phyloP scores from a whole-genome alignment of 2,797 vertebrate species.

The Tragopan temminckii region DNA sequence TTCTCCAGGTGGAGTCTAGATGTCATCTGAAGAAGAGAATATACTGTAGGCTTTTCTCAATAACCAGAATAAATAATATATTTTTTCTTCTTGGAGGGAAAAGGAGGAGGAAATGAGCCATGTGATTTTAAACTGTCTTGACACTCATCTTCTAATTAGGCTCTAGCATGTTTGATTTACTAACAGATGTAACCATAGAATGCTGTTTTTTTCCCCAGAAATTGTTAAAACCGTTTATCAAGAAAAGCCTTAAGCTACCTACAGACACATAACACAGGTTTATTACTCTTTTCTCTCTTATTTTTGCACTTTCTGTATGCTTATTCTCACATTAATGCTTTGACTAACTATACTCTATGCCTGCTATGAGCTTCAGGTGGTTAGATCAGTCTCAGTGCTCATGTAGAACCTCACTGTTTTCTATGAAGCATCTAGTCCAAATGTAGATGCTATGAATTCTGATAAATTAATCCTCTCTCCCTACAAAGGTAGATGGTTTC shows the following conservation, averaged over 20 bases:
- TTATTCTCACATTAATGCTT: background rate
- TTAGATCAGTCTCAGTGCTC: background rate
- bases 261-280: background rate
- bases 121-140: background rate
- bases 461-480: background rate
- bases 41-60: background rate
- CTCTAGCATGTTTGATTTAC: background rate
- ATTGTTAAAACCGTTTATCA: background rate
- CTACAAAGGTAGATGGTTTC: rapidly evolving
- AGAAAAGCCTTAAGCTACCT: background rate
- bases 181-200: background rate
- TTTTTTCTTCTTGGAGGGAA: background rate
- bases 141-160: background rate
- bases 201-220: background rate
- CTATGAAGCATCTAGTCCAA: background rate
- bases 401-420: background rate
- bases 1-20: background rate
- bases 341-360: background rate
- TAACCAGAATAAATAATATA: rapidly evolving
- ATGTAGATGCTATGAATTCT: background rate
- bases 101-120: background rate
- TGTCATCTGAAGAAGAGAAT: background rate
- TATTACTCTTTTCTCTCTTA: background rate
- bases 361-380: background rate
- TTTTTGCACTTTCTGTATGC: background rate